A percentile compares a stretch with the other conserved stretches of the same genome.
Conservation (phyloP, 2,888 invertebrate genomes). For the Charanyca ferruginea region DNA sequence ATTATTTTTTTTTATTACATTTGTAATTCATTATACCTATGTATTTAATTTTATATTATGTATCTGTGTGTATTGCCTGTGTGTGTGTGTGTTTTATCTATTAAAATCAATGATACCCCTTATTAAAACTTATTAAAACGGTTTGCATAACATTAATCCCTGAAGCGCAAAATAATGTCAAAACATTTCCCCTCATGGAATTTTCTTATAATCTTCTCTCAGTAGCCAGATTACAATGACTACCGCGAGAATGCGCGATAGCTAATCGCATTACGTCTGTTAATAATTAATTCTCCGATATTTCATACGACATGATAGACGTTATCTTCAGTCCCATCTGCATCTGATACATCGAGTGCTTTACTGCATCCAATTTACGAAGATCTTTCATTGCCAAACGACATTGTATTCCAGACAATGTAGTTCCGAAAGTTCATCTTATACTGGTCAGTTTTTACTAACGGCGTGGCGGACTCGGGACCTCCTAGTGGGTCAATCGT, state of each 20-base stretch:
- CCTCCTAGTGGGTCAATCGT: conserved; percentile 85
- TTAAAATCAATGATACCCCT: conserved; percentile 1
- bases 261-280: conserved; percentile 85
- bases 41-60: too few species aligned
- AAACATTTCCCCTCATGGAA: conserved; percentile 57
- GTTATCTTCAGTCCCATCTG: conserved; percentile 81
- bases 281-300: conserved; percentile 86
- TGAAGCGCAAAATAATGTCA: conserved; percentile 57
- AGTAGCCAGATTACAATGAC: conserved; percentile 79
- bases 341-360: conserved; percentile 76
- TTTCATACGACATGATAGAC: conserved; percentile 84
- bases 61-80: too few species aligned
- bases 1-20: too few species aligned
- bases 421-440: conserved; percentile 64
- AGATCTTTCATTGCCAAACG: conserved; percentile 61
- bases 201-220: conserved; percentile 69
- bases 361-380: conserved; percentile 69
- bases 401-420: conserved; percentile 60
- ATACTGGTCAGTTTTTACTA: conserved; percentile 72
- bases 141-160: conserved; percentile 24
- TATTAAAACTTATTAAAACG: not conserved
- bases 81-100: too few species aligned
- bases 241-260: conserved; percentile 80
- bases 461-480: conserved; percentile 74
- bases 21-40: too few species aligned